phyloP scores from a whole-genome alignment of 2,888 invertebrate genomes.

The Marronus borbonicus region DNA sequence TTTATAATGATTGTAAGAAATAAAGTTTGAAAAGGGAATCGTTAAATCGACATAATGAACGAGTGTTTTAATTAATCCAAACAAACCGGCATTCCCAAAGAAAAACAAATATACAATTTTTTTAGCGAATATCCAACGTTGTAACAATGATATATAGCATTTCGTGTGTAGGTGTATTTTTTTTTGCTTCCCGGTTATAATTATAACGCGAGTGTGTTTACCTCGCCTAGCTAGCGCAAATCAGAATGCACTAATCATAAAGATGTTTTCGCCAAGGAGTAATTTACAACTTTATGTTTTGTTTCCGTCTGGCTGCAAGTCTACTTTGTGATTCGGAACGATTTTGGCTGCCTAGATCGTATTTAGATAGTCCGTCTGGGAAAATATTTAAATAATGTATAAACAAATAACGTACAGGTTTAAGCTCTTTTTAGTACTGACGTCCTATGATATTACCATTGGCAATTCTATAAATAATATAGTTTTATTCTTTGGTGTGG shows the following conservation, averaged over 20 bases:
- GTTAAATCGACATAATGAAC: too few species aligned
- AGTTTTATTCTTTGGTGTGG: neutral
- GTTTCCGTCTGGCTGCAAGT: conserved; percentile 1
- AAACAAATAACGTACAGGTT: neutral
- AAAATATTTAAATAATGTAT: neutral
- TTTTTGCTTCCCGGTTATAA: too few species aligned
- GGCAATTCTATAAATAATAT: neutral
- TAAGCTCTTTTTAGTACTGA: neutral
- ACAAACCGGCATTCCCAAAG: too few species aligned
- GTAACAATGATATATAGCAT: too few species aligned
- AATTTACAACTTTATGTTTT: neutral
- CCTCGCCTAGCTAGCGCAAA: too few species aligned
- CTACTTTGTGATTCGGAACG: neutral
- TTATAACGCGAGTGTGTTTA: too few species aligned
- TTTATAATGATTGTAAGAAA: too few species aligned
- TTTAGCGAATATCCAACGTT: neutral
- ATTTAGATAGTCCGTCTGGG: neutral
- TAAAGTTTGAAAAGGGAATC: too few species aligned
- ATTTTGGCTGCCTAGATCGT: neutral
- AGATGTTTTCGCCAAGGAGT: neutral
- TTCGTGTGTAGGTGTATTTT: too few species aligned
- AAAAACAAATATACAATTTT: neutral
- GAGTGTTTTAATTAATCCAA: too few species aligned
- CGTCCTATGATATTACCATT: neutral
- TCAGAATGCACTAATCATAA: neutral